Base-by-base conservation (phyloP, 2,113 vertebrate genomes). In the Pao palembangensis region DNA sequence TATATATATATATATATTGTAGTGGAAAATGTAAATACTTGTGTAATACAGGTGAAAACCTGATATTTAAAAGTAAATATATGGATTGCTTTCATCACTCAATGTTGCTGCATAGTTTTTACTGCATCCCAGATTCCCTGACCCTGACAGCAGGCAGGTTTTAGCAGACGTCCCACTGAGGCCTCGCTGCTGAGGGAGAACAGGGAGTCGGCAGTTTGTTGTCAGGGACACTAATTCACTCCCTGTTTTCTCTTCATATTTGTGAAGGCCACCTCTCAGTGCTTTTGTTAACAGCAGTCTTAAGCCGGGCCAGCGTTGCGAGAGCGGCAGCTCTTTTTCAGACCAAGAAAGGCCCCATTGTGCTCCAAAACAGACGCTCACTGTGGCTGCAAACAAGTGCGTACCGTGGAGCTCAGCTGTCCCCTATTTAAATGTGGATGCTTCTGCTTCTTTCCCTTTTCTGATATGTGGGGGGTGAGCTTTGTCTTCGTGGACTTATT, bases 341-440 rank as follows among this genome's bases (percentile, higher is more conserved):
- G 50, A 75, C 50, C 51, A 75, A 80, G 76, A 80, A 88, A 81
- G 54, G 48, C 21, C 54, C 66, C 78, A 71, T 79, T 83, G 83
- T 84, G 71, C 69, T 72, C 52, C 28, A 51, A 71, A 71, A 48
- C 20, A 12, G 48, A 64, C 64, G 72, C 46, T 59, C 58, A 65
- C 61, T 48, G 58, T 53, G 47, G 52, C 25, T 28, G 25, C 25
- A 28, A 28, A 28, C 25, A 28, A 28, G 25, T 28, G 25, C 6
- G 25, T 28, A 28, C 25, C 5, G 34, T 1, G 34, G 8, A 8
- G 34, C 34, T 38, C 34, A 38, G 34, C 34, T 38, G 34, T 38
- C 34, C 34, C 11, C 34, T 12, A 28, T 28, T 28, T 28, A 28
- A 28, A 28, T 6, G 5, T 28, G 25, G 25, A 28, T 28, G 25